Evolutionary conservation across 2,888 invertebrate genomes (phyloP), one percentile per base, ranked within the genome.

Genomic region (Chelonus formosanus): DNA sequence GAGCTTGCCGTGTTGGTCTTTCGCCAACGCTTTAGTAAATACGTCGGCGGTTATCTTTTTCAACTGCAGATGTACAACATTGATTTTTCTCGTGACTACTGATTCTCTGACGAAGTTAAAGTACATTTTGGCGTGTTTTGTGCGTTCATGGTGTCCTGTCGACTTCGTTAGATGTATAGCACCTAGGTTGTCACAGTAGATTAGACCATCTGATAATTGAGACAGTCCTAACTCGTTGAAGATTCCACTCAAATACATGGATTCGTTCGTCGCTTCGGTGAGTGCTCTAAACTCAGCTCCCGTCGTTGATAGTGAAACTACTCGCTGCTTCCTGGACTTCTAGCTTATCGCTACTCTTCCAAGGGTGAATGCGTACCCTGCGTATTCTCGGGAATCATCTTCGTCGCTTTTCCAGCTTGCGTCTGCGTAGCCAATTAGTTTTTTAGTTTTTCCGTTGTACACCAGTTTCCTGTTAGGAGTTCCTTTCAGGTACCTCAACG

Each of bases 401-500:
- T n/a, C n/a, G n/a, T n/a, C n/a, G n/a, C n/a, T n/a, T n/a, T n/a
- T 78, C 78, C 76, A 79, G 66, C 73, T 73, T 34, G 78, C 77
- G 66, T 80, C 82, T 78, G 73, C 73, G 62, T 76, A 79, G 31
- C 72, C 75, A 35, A 52, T 10, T 5, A 70, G 43, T 44, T 6
- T 10, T 52, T n/a, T n/a, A n/a, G n/a, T n/a, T n/a, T n/a, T n/a
- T n/a, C n/a, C n/a, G n/a, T n/a, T n/a, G n/a, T n/a, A n/a, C n/a
- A n/a, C n/a, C n/a, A n/a, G n/a, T n/a, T n/a, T n/a, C n/a, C 54
- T 34, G 6, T 34, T 44, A 8, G 56, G 20, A 5, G 72, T 73
- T 65, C 64, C 69, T 56, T 69, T 73, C 57, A 67, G 54, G 53
- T 64, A 71, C 50, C 64, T 48, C 54, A 53, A 48, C 31, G 65